These are phyloP conservation scores for Melanotaenia maccullochi DNA, from an alignment of 2,797 vertebrate genomes.

Conservation along the genomic window DNA sequence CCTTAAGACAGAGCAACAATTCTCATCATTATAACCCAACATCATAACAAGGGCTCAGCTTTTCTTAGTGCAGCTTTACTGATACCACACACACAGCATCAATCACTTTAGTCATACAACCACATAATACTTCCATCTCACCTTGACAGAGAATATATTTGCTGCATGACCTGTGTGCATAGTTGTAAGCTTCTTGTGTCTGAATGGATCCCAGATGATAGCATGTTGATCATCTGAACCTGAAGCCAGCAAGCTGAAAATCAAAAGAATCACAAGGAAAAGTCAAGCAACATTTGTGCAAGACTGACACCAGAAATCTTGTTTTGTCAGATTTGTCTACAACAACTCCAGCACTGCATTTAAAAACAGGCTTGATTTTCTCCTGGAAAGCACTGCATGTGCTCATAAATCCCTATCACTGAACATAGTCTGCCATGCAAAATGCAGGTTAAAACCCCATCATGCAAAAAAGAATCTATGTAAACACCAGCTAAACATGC, in stretches of 20 bases:
- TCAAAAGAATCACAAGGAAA: conserved; percentile 19
- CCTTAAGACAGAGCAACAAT: conserved; percentile 3
- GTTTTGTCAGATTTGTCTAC: neutral
- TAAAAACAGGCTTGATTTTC: too few species aligned
- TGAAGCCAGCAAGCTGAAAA: conserved; percentile 91
- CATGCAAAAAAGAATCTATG: too few species aligned
- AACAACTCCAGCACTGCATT: neutral
- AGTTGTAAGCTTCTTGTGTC: conserved; percentile 95
- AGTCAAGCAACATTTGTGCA: conserved; percentile 14
- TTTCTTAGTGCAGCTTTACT: neutral
- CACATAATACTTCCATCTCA: conserved; percentile 55
- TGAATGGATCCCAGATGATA: conserved; percentile 97
- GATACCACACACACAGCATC: neutral
- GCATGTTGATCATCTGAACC: conserved; percentile 98
- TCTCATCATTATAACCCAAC: neutral
- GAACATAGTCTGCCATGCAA: too few species aligned
- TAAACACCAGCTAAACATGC: too few species aligned
- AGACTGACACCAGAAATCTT: neutral
- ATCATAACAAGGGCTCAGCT: neutral
- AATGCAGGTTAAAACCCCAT: too few species aligned
- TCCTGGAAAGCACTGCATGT: too few species aligned
- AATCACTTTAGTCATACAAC: neutral
- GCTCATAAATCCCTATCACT: too few species aligned
- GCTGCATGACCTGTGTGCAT: conserved; percentile 99
- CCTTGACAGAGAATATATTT: conserved; percentile 99